Base-by-base conservation (phyloP, 2,888 invertebrate genomes). In the Noctuana brunneofusca region DNA sequence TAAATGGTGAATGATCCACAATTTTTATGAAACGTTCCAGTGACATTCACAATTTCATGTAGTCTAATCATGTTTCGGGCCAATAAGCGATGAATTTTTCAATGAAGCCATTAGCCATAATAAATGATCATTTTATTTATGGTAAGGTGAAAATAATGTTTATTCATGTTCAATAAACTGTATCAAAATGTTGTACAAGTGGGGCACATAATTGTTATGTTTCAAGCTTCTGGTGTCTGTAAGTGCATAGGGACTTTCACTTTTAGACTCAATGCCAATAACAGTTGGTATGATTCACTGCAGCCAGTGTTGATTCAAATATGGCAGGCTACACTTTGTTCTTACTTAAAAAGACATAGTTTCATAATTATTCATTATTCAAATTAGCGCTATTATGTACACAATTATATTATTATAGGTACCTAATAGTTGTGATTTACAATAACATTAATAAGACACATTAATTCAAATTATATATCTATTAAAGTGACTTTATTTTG, bases 221-320 rank as follows among this genome's bases (percentile, higher is more conserved):
- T 75, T 79, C 79, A 79, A 83, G 80, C 80, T 83, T 82, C 83
- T 74, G 76, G 77, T 75, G 74, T 75, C 70, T 74, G 71, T 75
- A 74, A 79, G 80, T 83, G 83, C 81, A 85, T 78, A 77, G 75
- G 75, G 71, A 89, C 90, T 90, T 90, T 90, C 90, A 90, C 90
- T 90, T 89, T 86, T 87, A 82, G 77, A 83, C 83, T 87, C 86
- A 87, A 87, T 89, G 87, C 87, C 87, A 86, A 80, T 88, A 87
- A 87, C 80, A 75, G 84, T 79, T 70, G 67, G 78, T 78, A 80
- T 88, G 89, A 89, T 80, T 89, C 89, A 89, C 81, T 79, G 75
- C 67, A 69, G 68, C 66, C 69, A 68, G 68, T 67, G 57, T 67
- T 66, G 60, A 67, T 62, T 62, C 55, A 62, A 62, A 55, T 62